phyloP scores from a whole-genome alignment of 2,888 invertebrate species.

The Gandaritis pyraliata region DNA sequence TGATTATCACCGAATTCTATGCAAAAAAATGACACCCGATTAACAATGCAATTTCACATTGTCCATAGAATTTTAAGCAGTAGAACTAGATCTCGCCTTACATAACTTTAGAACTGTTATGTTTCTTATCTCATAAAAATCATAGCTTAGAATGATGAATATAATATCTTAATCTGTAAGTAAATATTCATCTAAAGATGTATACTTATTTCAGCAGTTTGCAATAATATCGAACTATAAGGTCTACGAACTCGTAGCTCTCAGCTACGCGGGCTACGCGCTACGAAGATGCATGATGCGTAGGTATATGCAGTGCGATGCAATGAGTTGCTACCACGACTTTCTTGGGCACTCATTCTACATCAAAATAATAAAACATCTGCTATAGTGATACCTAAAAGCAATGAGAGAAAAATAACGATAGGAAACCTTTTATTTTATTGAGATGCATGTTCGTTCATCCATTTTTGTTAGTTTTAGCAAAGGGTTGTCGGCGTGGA shows the following conservation, averaged over 20 bases:
- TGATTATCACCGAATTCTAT: slow-evolving; percentile 74
- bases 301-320: no score
- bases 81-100: not conserved
- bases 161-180: no score
- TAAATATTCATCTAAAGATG: no score
- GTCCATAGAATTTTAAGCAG: slow-evolving; percentile 40
- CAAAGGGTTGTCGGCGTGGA: slow-evolving; percentile 63
- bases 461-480: slow-evolving; percentile 63
- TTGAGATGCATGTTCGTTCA: slow-evolving; percentile 68
- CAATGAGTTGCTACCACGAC: no score
- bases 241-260: slow-evolving; percentile 49
- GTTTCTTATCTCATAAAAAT: no score
- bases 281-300: slow-evolving; percentile 12
- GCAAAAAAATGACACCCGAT: slow-evolving; percentile 71
- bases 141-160: no score
- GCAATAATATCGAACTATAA: no score
- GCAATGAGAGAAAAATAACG: no score
- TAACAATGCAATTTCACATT: slow-evolving; percentile 66
- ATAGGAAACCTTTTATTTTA: slow-evolving; percentile 53
- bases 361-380: no score
- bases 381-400: slow-evolving; percentile 31
- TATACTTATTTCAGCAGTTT: not conserved
- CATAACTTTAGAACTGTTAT: no score
- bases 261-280: slow-evolving; percentile 40
- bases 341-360: no score